Conservation (phyloP, 2,888 invertebrate species). For the Aethes cnicana region DNA sequence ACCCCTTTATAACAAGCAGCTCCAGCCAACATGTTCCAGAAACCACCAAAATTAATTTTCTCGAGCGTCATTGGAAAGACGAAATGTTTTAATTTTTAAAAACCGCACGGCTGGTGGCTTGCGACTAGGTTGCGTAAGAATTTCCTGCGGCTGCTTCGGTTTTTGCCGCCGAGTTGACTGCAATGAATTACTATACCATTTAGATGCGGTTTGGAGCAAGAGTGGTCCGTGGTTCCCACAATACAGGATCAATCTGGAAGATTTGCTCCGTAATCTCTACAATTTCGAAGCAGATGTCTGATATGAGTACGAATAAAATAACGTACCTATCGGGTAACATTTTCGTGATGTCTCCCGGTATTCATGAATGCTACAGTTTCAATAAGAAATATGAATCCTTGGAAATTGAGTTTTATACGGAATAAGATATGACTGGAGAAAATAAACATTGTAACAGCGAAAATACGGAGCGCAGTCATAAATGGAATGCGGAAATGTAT, state of each 20-base stretch:
- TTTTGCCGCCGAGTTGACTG: slow-evolving; percentile 5
- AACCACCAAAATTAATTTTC: slow-evolving; percentile 12
- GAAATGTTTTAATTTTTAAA: slow-evolving; percentile 9
- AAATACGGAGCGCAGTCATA: slow-evolving; percentile 9
- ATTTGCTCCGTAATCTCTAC: slow-evolving; percentile 6
- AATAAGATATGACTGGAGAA: slow-evolving; percentile 8
- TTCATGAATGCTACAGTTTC: slow-evolving; percentile 20
- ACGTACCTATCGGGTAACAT: slow-evolving; percentile 15
- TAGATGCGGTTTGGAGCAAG: not conserved
- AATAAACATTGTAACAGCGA: not conserved
- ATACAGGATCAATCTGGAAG: slow-evolving; percentile 3
- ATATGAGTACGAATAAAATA: slow-evolving; percentile 15
- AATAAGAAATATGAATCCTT: slow-evolving; percentile 20
- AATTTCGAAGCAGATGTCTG: slow-evolving; percentile 12
- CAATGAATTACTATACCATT: slow-evolving; percentile 10
- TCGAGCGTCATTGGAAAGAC: slow-evolving; percentile 2
- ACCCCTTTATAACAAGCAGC: too few species aligned
- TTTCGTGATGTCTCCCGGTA: slow-evolving; percentile 17
- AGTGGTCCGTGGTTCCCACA: not conserved
- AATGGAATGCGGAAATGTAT: slow-evolving; percentile 14
- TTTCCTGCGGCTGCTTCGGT: not conserved
- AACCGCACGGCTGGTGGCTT: slow-evolving; percentile 14
- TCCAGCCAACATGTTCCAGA: not conserved
- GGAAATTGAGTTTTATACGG: slow-evolving; percentile 1
- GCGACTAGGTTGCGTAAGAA: slow-evolving; percentile 11